Percentiles rank a stretch among this genome's conserved stretches.
Evolutionary conservation across 92 coral and sea anemone genomes (phyloP).

Genomic region (Parazoanthus swiftii): DNA sequence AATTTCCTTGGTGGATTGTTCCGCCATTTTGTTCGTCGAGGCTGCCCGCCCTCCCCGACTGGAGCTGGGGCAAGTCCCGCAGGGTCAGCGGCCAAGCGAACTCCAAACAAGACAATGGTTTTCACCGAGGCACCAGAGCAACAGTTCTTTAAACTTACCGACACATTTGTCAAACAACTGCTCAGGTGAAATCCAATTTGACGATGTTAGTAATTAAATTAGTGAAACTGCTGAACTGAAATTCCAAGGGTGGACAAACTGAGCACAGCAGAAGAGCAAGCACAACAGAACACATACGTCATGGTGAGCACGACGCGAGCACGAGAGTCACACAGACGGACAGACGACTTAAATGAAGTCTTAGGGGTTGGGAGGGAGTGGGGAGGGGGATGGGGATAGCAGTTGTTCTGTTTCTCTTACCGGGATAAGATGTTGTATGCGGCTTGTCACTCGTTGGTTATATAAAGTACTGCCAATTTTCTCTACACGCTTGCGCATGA

Average conservation of each 20-base stretch:
- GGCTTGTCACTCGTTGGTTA: background rate
- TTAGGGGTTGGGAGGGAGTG: background rate
- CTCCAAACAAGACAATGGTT: slow-evolving; percentile 70
- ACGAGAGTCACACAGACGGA: background rate
- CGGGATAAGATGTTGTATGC: background rate
- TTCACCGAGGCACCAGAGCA: slow-evolving; percentile 83
- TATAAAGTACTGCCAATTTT: background rate
- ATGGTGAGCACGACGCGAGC: background rate
- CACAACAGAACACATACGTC: background rate
- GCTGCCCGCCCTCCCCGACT: slow-evolving; percentile 90
- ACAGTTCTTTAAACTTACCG: slow-evolving; percentile 87
- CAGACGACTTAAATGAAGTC: background rate
- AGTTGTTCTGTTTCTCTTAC: background rate
- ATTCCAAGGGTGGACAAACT: background rate
- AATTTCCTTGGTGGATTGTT: slow-evolving; percentile 86
- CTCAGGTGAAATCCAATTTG: slow-evolving; percentile 48
- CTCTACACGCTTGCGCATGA: background rate
- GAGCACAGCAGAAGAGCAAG: background rate
- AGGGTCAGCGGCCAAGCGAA: slow-evolving; percentile 60
- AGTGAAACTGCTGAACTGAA: background rate
- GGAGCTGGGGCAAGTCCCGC: slow-evolving; percentile 70
- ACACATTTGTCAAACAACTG: slow-evolving; percentile 78
- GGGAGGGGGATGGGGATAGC: background rate
- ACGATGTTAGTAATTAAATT: background rate
- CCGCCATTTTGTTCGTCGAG: slow-evolving; percentile 90